Evolutionary conservation across 30 jellyfish, hydroid and myxozoan species (phyloP).

Genomic region (Clytia hemisphaerica): DNA sequence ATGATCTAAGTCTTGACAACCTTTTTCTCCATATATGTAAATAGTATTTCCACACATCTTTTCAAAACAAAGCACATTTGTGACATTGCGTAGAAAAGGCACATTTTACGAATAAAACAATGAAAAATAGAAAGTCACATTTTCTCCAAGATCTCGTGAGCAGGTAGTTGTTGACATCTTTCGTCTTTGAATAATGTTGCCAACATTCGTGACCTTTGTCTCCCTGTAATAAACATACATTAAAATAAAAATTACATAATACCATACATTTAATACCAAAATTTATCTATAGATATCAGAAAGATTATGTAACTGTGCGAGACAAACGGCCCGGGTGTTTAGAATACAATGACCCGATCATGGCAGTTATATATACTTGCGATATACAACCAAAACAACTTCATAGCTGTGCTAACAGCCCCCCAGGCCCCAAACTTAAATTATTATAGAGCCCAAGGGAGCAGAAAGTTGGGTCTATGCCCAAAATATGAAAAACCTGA

Average conservation of each 20-base stretch:
- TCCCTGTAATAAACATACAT: slow-evolving; percentile 29
- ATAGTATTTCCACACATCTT: background rate
- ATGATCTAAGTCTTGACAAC: too few relatives aligned
- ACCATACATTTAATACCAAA: background rate
- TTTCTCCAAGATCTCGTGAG: slow-evolving; percentile 74
- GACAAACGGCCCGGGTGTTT: too few relatives aligned
- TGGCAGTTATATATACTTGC: too few relatives aligned
- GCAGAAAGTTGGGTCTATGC: too few relatives aligned
- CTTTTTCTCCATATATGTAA: background rate
- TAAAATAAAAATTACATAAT: background rate
- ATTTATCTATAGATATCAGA: background rate
- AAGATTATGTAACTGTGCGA: background rate
- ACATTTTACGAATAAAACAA: background rate
- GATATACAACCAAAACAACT: too few relatives aligned
- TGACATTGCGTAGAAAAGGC: background rate
- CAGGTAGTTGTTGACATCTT: slow-evolving; percentile 82
- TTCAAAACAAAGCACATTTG: background rate
- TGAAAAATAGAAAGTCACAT: slow-evolving; percentile 15
- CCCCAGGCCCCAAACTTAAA: too few relatives aligned
- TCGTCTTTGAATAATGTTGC: slow-evolving; percentile 81
- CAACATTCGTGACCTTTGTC: slow-evolving; percentile 82
- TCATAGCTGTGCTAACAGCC: too few relatives aligned
- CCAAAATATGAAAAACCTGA: too few relatives aligned
- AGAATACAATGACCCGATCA: too few relatives aligned
- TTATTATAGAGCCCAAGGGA: too few relatives aligned